Percentiles rank a stretch among this genome's conserved stretches.
phyloP scores from a whole-genome alignment of 1,140 invertebrate genomes.

The Atta colombica region DNA sequence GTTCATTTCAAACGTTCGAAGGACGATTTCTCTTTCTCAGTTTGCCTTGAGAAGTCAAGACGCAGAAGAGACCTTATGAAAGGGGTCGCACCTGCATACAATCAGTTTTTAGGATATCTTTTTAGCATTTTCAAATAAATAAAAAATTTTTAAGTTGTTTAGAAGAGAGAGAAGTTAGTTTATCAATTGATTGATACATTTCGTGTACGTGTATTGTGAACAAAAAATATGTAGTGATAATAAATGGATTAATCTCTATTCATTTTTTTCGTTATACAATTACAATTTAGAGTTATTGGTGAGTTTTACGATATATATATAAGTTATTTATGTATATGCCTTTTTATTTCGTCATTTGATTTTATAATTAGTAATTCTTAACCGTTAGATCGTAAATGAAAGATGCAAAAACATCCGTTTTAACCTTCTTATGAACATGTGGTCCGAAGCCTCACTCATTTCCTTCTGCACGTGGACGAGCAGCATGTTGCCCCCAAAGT shows the following conservation, averaged over 20 bases:
- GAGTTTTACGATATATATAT: no score
- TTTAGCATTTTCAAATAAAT: conserved; percentile 24
- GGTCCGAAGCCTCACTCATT: conserved; percentile 42
- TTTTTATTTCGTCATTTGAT: not conserved
- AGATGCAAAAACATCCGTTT: conserved; percentile 4
- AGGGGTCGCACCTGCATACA: conserved; percentile 78
- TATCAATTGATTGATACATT: not conserved
- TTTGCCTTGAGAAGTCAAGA: conserved; percentile 53
- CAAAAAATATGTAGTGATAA: not conserved
- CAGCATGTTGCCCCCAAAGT: conserved; percentile 63
- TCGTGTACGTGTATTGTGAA: not conserved
- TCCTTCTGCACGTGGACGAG: conserved; percentile 6
- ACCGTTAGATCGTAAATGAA: conserved; percentile 1
- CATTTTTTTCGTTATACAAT: not conserved
- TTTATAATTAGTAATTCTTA: conserved; percentile 14
- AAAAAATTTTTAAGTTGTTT: not conserved
- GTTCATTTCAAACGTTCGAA: conserved; percentile 60
- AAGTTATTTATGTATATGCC: not conserved
- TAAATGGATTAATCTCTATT: not conserved
- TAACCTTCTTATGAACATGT: conserved; percentile 44
- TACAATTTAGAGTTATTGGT: not conserved
- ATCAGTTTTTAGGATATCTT: conserved; percentile 44
- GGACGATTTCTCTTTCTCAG: conserved; percentile 75
- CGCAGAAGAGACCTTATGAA: conserved; percentile 70
- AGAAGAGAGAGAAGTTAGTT: not conserved